Conservation (phyloP, 1,140 invertebrate species). For the Mizuhopecten yessoensis region DNA sequence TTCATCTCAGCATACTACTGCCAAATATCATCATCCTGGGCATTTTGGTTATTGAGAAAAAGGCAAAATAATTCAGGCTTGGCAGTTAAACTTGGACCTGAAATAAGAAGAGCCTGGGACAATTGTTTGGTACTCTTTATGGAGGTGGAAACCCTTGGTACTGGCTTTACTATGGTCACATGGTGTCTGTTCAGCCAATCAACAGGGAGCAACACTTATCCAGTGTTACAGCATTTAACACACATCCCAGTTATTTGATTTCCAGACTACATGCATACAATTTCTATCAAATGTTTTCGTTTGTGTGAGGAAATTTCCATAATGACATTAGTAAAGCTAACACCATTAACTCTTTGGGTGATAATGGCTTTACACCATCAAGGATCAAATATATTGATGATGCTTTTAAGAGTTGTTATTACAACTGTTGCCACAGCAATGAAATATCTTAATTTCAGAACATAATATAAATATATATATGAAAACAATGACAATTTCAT, state of each 20-base stretch:
- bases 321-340: neutral
- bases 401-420: neutral
- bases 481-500: too few relatives aligned
- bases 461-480: too few relatives aligned
- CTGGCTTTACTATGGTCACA: too few relatives aligned
- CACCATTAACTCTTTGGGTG: neutral
- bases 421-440: too few relatives aligned
- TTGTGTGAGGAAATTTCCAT: neutral
- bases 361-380: neutral
- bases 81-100: neutral
- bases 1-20: too few relatives aligned
- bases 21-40: too few relatives aligned
- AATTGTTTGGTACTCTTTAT: neutral
- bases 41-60: too few relatives aligned
- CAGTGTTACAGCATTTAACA: neutral
- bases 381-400: neutral
- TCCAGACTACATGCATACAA: neutral
- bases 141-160: neutral
- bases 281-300: neutral
- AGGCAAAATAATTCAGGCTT: neutral
- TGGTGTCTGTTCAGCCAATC: neutral
- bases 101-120: neutral
- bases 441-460: too few relatives aligned
- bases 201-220: neutral
- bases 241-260: neutral